Base-by-base conservation (phyloP, 2,888 invertebrate genomes). In the Xestia sexstrigata region DNA sequence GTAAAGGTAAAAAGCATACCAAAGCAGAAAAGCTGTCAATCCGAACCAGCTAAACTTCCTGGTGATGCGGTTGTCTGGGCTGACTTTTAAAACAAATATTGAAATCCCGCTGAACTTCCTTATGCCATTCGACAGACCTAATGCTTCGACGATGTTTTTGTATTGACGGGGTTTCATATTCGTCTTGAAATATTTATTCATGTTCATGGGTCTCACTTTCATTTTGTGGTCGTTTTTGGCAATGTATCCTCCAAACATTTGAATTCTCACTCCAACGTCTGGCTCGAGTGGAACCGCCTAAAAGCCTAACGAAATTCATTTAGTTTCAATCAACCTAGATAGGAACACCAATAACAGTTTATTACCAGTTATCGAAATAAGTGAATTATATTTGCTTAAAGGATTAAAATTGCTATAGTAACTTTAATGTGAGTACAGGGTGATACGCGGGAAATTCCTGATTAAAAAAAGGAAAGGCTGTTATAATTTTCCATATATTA, bases 101-200 rank as follows among this genome's bases (percentile, higher is more conserved):
- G 91, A 83, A 4, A 92, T 86, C 4, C 95, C 95, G 15, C 87
- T 78, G 0, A 92, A 11, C 78, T 90, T 92, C 49, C 92, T 90
- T 4, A 94, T 8, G n/a, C 83, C 39, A 30, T 79, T 86, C 2
- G 92, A 87, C 11, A 89, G 82, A 67, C 85, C 76, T 47, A 89
- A 68, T 1, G 93, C 91, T 66, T 94, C 93, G 0, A 94, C 79
- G 1, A 92, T 88, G 70, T 94, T 94, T 26, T 88, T 86, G 74
- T 90, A 91, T 79, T 84, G 88, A 45, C 85, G 89, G 20, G 81
- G 60, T 76, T 79, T 88, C 8, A 84, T 74, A 15, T 52, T 49
- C 45, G 74, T 84, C 35, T 84, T 87, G 0, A 85, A 78, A 70
- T 82, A 83, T 26, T 77, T 74, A 17, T 73, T 67, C 60, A 88